phyloP scores from a whole-genome alignment of 2,888 invertebrate species.

The Chrysolina americana region DNA sequence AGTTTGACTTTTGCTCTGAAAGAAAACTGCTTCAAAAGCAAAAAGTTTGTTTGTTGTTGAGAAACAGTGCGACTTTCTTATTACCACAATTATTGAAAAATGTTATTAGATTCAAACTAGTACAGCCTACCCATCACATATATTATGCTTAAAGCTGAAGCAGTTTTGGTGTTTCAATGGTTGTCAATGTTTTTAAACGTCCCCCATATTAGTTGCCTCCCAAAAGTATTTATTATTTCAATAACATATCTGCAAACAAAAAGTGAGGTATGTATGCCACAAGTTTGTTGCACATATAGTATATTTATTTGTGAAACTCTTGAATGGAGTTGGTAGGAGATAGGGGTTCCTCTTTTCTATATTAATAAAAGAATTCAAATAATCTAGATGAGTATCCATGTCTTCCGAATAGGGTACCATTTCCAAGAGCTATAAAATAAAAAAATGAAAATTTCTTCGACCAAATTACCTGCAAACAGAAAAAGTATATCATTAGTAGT shows the following conservation, averaged over 20 bases:
- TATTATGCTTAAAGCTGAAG: no score
- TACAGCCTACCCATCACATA: no score
- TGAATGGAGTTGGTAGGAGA: background rate
- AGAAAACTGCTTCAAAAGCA: no score
- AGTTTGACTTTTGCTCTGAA: no score
- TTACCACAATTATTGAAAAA: no score
- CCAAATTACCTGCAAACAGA: conserved; percentile 64
- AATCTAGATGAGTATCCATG: conserved; percentile 5
- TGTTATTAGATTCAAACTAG: no score
- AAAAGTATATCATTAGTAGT: conserved; percentile 63
- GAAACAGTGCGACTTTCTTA: no score
- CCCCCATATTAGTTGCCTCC: no score
- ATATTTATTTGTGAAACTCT: background rate
- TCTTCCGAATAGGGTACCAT: conserved; percentile 5
- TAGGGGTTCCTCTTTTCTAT: background rate
- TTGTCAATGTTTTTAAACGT: no score
- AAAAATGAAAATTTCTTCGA: conserved; percentile 45
- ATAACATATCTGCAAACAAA: background rate
- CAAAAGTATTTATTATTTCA: no score
- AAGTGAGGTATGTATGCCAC: background rate
- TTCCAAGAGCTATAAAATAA: conserved; percentile 45
- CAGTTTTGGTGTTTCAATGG: no score
- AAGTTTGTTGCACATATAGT: background rate
- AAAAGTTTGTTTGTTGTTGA: no score
- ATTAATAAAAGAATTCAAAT: background rate